Evolutionary conservation across 2,113 vertebrate species (phyloP), one percentile per base, ranked within the genome.

Genomic region (Cepphus grylle): DNA sequence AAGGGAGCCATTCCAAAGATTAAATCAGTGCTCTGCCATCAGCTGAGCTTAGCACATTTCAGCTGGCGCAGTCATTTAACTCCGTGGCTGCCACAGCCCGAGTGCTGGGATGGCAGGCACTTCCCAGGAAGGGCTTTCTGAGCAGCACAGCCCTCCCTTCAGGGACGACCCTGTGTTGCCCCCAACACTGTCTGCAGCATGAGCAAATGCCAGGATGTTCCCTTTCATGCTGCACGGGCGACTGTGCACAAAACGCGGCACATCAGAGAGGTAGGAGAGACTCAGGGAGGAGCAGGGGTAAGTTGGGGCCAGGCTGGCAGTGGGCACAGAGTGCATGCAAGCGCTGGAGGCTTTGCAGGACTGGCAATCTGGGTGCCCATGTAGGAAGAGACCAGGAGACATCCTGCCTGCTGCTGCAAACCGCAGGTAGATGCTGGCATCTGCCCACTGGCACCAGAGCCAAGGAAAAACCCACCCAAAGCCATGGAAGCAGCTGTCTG

Each of bases 41-140:
- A 85, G 87, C 92, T 90, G 91, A 91, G 81, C 25, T 90, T n/a
- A 56, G 84, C 84, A 65, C 43, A 61, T 50, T 74, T 56, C 34
- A 32, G 21, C 56, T 52, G 78, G 78, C 0, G 8, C 71, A 73
- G 85, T 32, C 77, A 49, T 80, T 92, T 81, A 61, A 40, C 66
- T 65, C 52, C 0, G 1, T 12, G 19, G 49, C 53, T 56, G 56
- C 87, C 77, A 27, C n/a, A 15, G 38, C 47, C 49, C 0, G 0
- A 27, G 80, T 2, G 0, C 47, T 11, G 55, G 5, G 7, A 6
- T 11, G 12, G 25, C 7, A 20, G 49, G 49, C 15, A 0, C 50
- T 82, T 56, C 85, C 74, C 67, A 30, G 1, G 26, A 55, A 8
- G 22, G 25, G 47, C 38, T 83, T 49, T 7, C 58, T 11, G 22